Evolutionary conservation across 1,140 invertebrate genomes (phyloP).

Genomic region (Philotrypesis tridentata): DNA sequence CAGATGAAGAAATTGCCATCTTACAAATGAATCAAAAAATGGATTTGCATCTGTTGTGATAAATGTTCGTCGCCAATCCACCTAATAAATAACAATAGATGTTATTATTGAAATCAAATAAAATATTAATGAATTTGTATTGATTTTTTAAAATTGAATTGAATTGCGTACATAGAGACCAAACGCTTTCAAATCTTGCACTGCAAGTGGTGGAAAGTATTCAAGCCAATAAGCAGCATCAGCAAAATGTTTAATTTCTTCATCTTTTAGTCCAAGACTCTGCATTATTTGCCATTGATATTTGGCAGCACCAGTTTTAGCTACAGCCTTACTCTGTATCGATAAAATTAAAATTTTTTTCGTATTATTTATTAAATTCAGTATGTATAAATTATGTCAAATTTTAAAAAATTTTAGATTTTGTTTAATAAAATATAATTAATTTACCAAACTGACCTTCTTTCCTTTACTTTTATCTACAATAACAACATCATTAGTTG

Average conservation of each 20-base stretch:
- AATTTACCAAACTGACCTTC: slow-evolving; percentile 78
- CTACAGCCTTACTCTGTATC: slow-evolving; percentile 92
- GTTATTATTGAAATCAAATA: slow-evolving; percentile 50
- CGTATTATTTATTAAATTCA: slow-evolving; percentile 9
- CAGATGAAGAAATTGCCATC: slow-evolving; percentile 96
- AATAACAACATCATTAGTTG: slow-evolving; percentile 78
- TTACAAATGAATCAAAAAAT: slow-evolving; percentile 98
- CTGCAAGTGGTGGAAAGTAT: slow-evolving; percentile 95
- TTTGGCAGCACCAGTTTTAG: slow-evolving; percentile 91
- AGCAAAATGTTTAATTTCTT: slow-evolving; percentile 95
- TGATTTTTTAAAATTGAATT: slow-evolving; percentile 26
- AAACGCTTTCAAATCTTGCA: slow-evolving; percentile 90
- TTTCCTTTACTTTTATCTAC: slow-evolving; percentile 98
- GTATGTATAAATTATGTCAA: background rate
- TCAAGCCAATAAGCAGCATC: slow-evolving; percentile 94
- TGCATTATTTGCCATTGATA: slow-evolving; percentile 99
- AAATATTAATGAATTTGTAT: slow-evolving; percentile 33
- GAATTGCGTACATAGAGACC: slow-evolving; percentile 86
- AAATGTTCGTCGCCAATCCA: slow-evolving; percentile 97
- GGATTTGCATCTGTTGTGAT: slow-evolving; percentile 99
- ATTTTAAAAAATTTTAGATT: background rate
- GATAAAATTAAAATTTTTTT: slow-evolving; percentile 27
- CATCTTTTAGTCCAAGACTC: slow-evolving; percentile 89
- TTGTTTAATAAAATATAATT: background rate
- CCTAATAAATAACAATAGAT: slow-evolving; percentile 72